Percentiles rank a stretch among this genome's conserved stretches.
Conservation (phyloP, 2,888 invertebrate species). For the Thera britannica region DNA sequence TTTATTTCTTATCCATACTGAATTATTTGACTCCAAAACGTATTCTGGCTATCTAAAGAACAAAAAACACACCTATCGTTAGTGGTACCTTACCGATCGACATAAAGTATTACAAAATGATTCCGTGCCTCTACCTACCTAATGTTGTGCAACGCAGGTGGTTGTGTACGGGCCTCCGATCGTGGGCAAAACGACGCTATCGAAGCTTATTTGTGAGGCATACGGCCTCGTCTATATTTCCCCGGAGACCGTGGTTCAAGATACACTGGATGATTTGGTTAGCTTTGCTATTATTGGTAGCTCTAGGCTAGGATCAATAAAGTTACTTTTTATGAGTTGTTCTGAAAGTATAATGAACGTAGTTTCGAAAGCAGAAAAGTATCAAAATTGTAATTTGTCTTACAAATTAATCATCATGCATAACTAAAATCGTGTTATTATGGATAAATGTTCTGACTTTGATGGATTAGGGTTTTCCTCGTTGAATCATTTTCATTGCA, state of each 20-base stretch:
- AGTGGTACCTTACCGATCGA: not conserved
- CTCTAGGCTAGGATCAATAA: not conserved
- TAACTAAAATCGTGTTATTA: too few species aligned
- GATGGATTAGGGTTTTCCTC: not conserved
- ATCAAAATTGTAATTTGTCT: too few species aligned
- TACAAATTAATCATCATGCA: too few species aligned
- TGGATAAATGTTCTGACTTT: not conserved
- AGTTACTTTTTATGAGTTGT: not conserved
- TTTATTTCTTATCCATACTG: too few species aligned
- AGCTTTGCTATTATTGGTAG: slow-evolving; percentile 40
- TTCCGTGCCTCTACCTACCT: slow-evolving; percentile 2
- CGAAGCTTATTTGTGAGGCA: slow-evolving; percentile 81
- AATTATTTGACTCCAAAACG: too few species aligned
- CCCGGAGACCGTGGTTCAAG: slow-evolving; percentile 80
- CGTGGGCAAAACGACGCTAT: slow-evolving; percentile 86
- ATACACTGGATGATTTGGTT: slow-evolving; percentile 84
- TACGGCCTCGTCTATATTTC: slow-evolving; percentile 85
- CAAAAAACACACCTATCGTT: not conserved
- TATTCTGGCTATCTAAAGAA: not conserved
- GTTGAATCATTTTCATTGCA: not conserved
- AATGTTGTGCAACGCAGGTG: slow-evolving; percentile 52
- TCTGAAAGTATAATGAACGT: not conserved
- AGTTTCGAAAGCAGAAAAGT: too few species aligned
- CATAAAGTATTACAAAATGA: slow-evolving; percentile 32
- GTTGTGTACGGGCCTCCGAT: slow-evolving; percentile 88